Evolutionary conservation across 2,888 invertebrate genomes (phyloP).

Genomic region (Tridacna crocea): DNA sequence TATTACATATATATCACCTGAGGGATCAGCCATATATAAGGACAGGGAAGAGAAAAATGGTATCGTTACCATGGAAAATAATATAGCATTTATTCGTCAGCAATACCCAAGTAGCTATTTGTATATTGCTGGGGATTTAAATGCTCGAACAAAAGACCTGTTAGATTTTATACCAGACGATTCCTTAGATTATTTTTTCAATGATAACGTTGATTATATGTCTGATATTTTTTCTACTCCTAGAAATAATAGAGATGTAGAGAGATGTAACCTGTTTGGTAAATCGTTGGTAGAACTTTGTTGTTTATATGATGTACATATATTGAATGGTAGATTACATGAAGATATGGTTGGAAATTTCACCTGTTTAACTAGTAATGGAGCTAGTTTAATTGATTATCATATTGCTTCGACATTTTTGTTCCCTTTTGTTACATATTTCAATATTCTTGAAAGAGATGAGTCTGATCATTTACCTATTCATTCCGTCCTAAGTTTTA

Average conservation of each 20-base stretch:
- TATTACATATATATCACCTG: constrained; percentile 22
- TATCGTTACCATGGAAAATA: constrained; percentile 31
- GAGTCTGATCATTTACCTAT: constrained; percentile 30
- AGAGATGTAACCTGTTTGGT: constrained; percentile 27
- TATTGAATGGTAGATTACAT: constrained; percentile 28
- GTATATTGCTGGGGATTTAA: constrained; percentile 38
- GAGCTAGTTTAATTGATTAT: constrained; percentile 20
- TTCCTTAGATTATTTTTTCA: constrained; percentile 26
- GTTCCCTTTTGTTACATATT: constrained; percentile 12
- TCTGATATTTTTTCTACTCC: constrained; percentile 19
- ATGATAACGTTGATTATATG: constrained; percentile 22
- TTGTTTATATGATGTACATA: constrained; percentile 28
- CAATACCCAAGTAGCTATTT: constrained; percentile 26
- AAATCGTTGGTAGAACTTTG: constrained; percentile 31
- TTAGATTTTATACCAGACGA: constrained; percentile 36
- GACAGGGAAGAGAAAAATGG: constrained; percentile 29
- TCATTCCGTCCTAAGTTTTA: neutral
- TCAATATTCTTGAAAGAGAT: constrained; percentile 10
- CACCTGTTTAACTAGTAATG: constrained; percentile 27
- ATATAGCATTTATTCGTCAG: constrained; percentile 22
- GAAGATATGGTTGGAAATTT: constrained; percentile 18
- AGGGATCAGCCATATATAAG: constrained; percentile 34
- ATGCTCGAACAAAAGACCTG: constrained; percentile 37
- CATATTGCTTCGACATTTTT: constrained; percentile 3
- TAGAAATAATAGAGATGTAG: constrained; percentile 25